Evolutionary conservation across 2,888 invertebrate genomes (phyloP), one percentile per base, ranked within the genome.

Genomic region (Caenorhabditis virilis): DNA sequence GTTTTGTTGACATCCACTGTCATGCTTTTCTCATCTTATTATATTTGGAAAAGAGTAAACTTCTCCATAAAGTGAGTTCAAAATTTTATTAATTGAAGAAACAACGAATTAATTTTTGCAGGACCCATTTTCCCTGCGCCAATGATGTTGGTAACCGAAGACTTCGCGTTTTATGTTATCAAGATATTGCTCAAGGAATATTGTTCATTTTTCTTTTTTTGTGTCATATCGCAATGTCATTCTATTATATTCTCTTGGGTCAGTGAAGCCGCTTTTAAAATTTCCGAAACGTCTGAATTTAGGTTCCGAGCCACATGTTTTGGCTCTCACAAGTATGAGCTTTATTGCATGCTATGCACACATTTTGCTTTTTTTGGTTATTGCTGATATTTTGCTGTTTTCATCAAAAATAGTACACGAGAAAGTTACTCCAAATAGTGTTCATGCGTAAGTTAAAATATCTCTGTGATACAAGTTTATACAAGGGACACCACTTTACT

Each of bases 311-410:
- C 76, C 73, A 16, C 66, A 72, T 46, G 46, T 71, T 9, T 49
- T 72, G 15, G 73, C 76, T 0, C 36, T 76, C 25, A 52, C 58
- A 2, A 68, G 72, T 43, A 35, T 76, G 27, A 66, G 59, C 26
- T 63, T 71, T 15, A 47, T 76, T 25, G 76, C 71, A 22, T 61
- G 57, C 25, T 76, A 72, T 26, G 64, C 71, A 0, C 76, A 76
- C 39, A 63, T 76, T 16, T 39, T 66, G 22, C 38, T 73, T 2
- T 65, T 69, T 41, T 48, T 71, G 1, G 26, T 62, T 1, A 49
- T 73, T 5, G 61, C 61, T 16, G 71, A 75, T 18, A 13, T 65
- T 11, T 20, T 69, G 15, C 23, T 42, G 13, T 7, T 23, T 2
- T 23, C 20, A 3, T 48, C 50, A 5, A 46, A 43, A 11, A 15